Evolutionary conservation across 2,797 vertebrate genomes (phyloP), one percentile per base, ranked within the genome.

Genomic region (Sebastes cheni): DNA sequence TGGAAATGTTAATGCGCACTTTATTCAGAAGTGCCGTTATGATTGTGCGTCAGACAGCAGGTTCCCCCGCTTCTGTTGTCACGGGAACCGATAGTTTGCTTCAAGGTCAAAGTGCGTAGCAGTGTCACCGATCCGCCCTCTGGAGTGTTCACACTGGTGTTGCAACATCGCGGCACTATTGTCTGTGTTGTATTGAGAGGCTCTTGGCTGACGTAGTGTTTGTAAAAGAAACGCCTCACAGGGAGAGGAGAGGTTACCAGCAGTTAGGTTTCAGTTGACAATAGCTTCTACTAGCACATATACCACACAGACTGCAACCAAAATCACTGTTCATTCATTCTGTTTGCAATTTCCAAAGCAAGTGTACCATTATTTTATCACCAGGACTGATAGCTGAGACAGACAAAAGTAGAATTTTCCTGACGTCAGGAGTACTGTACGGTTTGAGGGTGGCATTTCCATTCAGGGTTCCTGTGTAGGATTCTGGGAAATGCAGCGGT

Each of bases 401-500:
- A 4, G 27, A 62, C 20, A 50, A 29, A 64, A 22, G 34, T 46
- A 18, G 13, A 8, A 16, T 11, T 64, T 52, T 72, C 30, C 23
- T 34, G 23, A 42, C 22, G 3, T 67, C 16, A 29, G 12, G 11
- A 12, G 8, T 64, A 3, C n/a, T 42, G 23, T 25, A 22, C 16
- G 1, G 65, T 67, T 27, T 58, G 60, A 22, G 20, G 22, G 59
- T 22, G 55, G 30, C 54, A 32, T 62, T 77, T 72, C 58, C 71
- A 14, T 34, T 55, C 58, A 60, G 62, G 22, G 56, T 36, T 78
- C 71, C 79, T 70, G 77, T 65, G 14, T 79, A 84, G 81, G 81
- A 90, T 92, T 90, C 80, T 75, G 80, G 80, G 76, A 85, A 81
- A 59, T 60, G 58, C 67, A 58, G 50, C 74, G 6, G 18, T 81